A percentile compares a stretch with the other conserved stretches of the same genome.
These are phyloP conservation scores for Rhopalosiphum nymphaeae DNA, from an alignment of 2,888 invertebrate species.

Conservation along the genomic window DNA sequence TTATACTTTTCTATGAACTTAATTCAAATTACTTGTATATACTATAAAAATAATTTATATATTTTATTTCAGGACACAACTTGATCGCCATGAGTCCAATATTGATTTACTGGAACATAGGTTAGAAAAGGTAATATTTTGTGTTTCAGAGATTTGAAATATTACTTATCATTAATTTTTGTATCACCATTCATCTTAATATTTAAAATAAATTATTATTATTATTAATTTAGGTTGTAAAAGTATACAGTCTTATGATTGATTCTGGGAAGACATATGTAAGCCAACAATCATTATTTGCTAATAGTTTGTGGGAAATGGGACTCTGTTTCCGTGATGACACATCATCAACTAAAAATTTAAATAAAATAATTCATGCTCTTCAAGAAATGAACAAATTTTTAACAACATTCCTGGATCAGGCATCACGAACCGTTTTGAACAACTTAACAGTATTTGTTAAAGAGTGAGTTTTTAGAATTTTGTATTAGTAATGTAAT, in stretches of 20 bases:
- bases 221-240: constrained; percentile 75
- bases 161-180: background rate
- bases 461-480: constrained; percentile 79
- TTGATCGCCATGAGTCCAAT: constrained; percentile 89
- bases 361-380: constrained; percentile 83
- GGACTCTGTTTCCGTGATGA: constrained; percentile 90
- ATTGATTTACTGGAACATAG: constrained; percentile 90
- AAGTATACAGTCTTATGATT: constrained; percentile 89
- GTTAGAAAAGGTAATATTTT: constrained; percentile 81
- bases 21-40: background rate
- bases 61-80: constrained; percentile 77
- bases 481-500: constrained; percentile 22
- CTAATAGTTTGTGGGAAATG: constrained; percentile 91
- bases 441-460: constrained; percentile 92
- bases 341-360: constrained; percentile 82
- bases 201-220: background rate
- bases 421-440: constrained; percentile 89
- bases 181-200: background rate
- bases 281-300: constrained; percentile 88
- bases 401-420: constrained; percentile 90
- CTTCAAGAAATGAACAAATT: constrained; percentile 95
- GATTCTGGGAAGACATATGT: constrained; percentile 93
- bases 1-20: background rate
- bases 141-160: background rate
- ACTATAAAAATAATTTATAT: background rate